Evolutionary conservation across 2,797 vertebrate species (phyloP).

Genomic region (Oryzias dopingdopingensis): DNA sequence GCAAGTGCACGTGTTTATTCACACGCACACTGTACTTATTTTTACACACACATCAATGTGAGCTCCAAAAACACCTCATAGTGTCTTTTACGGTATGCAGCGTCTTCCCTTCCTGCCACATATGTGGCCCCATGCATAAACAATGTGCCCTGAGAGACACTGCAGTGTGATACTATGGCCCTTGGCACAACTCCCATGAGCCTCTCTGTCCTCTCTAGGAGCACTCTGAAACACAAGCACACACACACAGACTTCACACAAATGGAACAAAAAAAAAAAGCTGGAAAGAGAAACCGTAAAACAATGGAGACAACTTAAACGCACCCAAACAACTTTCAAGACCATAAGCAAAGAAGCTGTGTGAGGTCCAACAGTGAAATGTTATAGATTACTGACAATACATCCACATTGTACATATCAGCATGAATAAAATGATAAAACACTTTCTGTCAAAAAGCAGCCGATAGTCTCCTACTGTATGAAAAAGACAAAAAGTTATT

Average conservation of each 20-base stretch:
- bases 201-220: constrained; percentile 64
- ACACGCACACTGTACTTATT: constrained; percentile 26
- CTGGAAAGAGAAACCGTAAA: constrained; percentile 25
- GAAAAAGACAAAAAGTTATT: no score
- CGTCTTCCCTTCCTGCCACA: constrained; percentile 60
- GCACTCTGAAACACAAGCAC: constrained; percentile 21
- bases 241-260: constrained; percentile 9
- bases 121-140: constrained; percentile 78
- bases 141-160: constrained; percentile 75
- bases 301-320: constrained; percentile 12
- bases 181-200: constrained; percentile 74
- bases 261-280: constrained; percentile 5
- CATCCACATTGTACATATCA: no score
- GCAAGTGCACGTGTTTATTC: constrained; percentile 7
- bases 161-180: constrained; percentile 74
- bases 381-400: no score
- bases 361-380: constrained; percentile 20
- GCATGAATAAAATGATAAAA: no score
- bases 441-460: no score
- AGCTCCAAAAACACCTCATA: constrained; percentile 42
- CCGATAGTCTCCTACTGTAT: no score
- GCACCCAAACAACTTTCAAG: constrained; percentile 2
- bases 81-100: constrained; percentile 65
- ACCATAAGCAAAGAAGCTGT: constrained; percentile 10
- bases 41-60: constrained; percentile 21